Percentiles rank a stretch among this genome's conserved stretches.
Conservation (phyloP, 1,140 invertebrate genomes). For the Cataglyphis hispanica region DNA sequence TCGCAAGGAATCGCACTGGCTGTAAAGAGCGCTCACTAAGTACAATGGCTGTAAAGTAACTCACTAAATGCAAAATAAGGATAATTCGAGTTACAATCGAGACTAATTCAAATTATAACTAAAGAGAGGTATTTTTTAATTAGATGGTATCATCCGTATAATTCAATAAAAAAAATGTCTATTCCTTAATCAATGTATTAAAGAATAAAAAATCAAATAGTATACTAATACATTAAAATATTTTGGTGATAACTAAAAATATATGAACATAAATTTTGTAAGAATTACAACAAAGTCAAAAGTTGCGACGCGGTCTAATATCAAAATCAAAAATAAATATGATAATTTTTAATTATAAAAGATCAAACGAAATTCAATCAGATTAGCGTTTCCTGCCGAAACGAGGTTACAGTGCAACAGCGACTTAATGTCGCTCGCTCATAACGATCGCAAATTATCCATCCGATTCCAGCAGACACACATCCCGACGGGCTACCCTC, state of each 20-base stretch:
- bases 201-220: background rate
- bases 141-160: background rate
- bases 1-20: slow-evolving; percentile 33
- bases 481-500: slow-evolving; percentile 27
- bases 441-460: slow-evolving; percentile 81
- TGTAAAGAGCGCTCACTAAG: background rate
- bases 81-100: slow-evolving; percentile 33
- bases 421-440: slow-evolving; percentile 58
- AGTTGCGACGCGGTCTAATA: background rate
- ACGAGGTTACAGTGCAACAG: slow-evolving; percentile 5
- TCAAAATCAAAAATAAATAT: slow-evolving; percentile 8
- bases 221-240: background rate
- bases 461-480: slow-evolving; percentile 55
- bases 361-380: background rate
- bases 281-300: background rate
- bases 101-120: slow-evolving; percentile 13
- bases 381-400: slow-evolving; percentile 5
- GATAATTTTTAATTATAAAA: background rate
- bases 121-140: background rate
- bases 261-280: background rate
- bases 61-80: background rate
- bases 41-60: no score
- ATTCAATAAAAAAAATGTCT: background rate
- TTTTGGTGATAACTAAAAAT: background rate
- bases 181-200: background rate